phyloP scores from a whole-genome alignment of 2,888 invertebrate species.

The Cantharis nigra region DNA sequence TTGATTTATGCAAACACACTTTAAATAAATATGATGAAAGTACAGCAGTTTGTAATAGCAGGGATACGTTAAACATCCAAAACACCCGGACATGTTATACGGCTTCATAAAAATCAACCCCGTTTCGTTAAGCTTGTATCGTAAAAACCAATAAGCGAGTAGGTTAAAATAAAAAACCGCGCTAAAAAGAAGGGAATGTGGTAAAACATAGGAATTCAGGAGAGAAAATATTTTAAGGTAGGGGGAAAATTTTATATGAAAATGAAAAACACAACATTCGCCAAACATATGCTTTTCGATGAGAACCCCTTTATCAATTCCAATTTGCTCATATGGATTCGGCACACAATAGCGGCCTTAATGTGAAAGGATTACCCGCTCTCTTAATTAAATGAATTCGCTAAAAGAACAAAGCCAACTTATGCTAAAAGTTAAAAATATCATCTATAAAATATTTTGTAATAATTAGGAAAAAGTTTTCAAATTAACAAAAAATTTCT shows the following conservation, averaged over 20 bases:
- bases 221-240: conserved; percentile 32
- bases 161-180: conserved; percentile 40
- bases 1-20: conserved; percentile 50
- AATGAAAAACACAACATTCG: conserved; percentile 28
- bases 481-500: conserved; percentile 3
- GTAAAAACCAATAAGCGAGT: conserved; percentile 40
- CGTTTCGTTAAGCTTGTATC: conserved; percentile 31
- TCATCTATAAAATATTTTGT: background rate
- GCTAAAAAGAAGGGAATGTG: conserved; percentile 35
- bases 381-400: conserved; percentile 30
- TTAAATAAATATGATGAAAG: conserved; percentile 31
- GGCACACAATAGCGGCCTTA: conserved; percentile 26
- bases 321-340: conserved; percentile 30
- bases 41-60: conserved; percentile 18
- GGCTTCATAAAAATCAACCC: conserved; percentile 36
- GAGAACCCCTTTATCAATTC: conserved; percentile 29
- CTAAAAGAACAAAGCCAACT: conserved; percentile 22
- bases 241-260: conserved; percentile 30
- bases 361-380: conserved; percentile 28
- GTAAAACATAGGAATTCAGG: conserved; percentile 34
- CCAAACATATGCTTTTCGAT: conserved; percentile 26
- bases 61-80: conserved; percentile 24
- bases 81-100: conserved; percentile 32
- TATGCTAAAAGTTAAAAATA: conserved; percentile 7
- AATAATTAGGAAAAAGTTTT: background rate